Evolutionary conservation across 1,140 invertebrate genomes (phyloP), one percentile per base, ranked within the genome.

Genomic region (Drosophila teissieri): DNA sequence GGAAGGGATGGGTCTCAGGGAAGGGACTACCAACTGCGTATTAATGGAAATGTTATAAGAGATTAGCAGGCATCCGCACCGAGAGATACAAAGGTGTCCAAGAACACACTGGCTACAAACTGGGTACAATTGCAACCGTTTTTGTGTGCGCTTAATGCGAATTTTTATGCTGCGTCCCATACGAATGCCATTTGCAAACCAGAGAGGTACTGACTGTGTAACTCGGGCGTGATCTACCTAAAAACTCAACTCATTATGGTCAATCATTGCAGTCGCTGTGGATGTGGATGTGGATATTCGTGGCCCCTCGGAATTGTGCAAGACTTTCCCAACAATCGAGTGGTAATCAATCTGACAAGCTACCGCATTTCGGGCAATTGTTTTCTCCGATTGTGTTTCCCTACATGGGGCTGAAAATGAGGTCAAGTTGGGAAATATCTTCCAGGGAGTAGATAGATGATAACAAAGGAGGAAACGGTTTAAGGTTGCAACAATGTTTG

Each of bases 21-120:
- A 51, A 14, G 31, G 15, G 76, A 80, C 84, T 81, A 78, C 82
- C 82, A 75, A 76, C 84, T 84, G 84, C 65, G 84, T 84, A 89
- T 89, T 89, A 89, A 89, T 89, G 84, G 77, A 89, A 80, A 80
- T 83, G 84, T 89, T 89, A 89, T 73, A 89, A 73, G 65, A 84
- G 84, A 89, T 89, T 89, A 89, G 65, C 75, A 82, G 78, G 75
- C 63, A 76, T 42, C 44, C 11, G 45, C 55, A 62, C 36, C 64
- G 14, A 57, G 40, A 51, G 39, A 36, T 22, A 62, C 10, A 54
- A 58, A 69, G 64, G 44, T 56, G 22, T 40, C 36, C 46, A 48
- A 57, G 56, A 80, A 78, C 68, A 39, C 31, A 72, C 22, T 12
- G 39, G 39, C 68, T 51, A 89, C 80, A 88, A 89, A 72, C 22